Conservation (phyloP, 2,888 invertebrate genomes). For the Flexamia atlantica region DNA sequence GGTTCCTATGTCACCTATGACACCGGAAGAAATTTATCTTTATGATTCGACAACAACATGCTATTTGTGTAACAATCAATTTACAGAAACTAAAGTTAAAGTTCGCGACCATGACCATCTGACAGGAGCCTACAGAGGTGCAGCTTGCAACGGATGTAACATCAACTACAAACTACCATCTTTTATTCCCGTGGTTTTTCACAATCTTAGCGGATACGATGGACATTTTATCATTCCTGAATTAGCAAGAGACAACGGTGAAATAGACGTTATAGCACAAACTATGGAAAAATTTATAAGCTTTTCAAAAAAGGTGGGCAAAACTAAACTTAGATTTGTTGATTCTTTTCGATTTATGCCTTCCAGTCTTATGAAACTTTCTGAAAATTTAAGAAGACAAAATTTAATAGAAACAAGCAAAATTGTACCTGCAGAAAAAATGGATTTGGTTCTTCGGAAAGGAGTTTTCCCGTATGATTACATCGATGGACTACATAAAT, state of each 20-base stretch:
- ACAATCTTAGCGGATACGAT: slow-evolving; percentile 27
- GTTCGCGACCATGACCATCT: slow-evolving; percentile 56
- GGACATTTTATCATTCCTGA: slow-evolving; percentile 22
- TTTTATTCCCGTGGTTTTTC: slow-evolving; percentile 32
- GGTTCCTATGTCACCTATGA: slow-evolving; percentile 10
- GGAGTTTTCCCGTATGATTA: slow-evolving; percentile 68
- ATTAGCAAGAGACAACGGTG: neutral
- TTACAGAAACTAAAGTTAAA: neutral
- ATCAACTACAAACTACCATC: slow-evolving; percentile 40
- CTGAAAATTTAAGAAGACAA: neutral
- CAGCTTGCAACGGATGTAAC: slow-evolving; percentile 41
- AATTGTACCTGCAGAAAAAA: slow-evolving; percentile 23
- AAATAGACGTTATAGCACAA: slow-evolving; percentile 35
- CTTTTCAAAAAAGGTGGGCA: slow-evolving; percentile 38
- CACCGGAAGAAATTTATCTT: neutral
- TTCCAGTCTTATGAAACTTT: slow-evolving; percentile 5
- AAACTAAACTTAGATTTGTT: slow-evolving; percentile 31
- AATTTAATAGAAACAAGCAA: slow-evolving; percentile 26
- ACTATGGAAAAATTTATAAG: slow-evolving; percentile 34
- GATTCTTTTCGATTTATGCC: slow-evolving; percentile 33
- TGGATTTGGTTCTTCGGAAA: slow-evolving; percentile 58
- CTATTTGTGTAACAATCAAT: slow-evolving; percentile 20
- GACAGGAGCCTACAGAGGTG: slow-evolving; percentile 33
- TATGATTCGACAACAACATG: slow-evolving; percentile 24
- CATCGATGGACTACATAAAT: slow-evolving; percentile 59